Evolutionary conservation across 1,140 invertebrate genomes (phyloP).

Genomic region (Drosophila kepulauana): DNA sequence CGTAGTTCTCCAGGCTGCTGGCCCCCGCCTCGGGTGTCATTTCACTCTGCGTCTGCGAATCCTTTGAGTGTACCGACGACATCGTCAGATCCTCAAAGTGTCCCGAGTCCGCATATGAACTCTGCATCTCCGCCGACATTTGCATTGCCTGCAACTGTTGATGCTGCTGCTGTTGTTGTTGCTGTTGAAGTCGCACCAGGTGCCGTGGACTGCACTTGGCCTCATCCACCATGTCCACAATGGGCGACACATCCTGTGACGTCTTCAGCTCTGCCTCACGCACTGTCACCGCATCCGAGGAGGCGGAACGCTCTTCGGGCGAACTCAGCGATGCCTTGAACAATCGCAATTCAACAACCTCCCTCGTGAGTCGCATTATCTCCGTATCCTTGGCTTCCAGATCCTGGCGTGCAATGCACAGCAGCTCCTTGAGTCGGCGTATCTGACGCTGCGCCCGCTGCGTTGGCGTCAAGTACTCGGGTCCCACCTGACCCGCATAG

Average conservation of each 20-base stretch:
- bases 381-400: conserved; percentile 92
- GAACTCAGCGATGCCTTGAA: conserved; percentile 91
- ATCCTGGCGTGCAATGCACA: conserved; percentile 90
- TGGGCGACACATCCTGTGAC: conserved; percentile 85
- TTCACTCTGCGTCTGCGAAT: conserved; percentile 87
- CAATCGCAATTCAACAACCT: conserved; percentile 92
- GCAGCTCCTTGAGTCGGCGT: conserved; percentile 89
- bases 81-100: conserved; percentile 93
- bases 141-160: conserved; percentile 41
- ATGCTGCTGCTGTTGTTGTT: conserved; percentile 51
- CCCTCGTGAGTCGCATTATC: conserved; percentile 92
- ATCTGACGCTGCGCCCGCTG: conserved; percentile 93
- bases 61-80: conserved; percentile 90
- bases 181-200: conserved; percentile 59
- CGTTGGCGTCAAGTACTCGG: conserved; percentile 94
- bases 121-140: conserved; percentile 87
- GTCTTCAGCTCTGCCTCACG: conserved; percentile 87
- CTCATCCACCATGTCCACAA: conserved; percentile 85
- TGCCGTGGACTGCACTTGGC: conserved; percentile 85
- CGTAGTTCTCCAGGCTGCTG: conserved; percentile 75
- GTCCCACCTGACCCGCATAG: conserved; percentile 89
- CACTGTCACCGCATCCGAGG: conserved; percentile 90
- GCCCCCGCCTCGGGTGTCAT: conserved; percentile 68
- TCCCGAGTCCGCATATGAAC: conserved; percentile 93
- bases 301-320: conserved; percentile 90